Conservation (phyloP, 1,140 invertebrate genomes). For the Conopomorpha cramerella region DNA sequence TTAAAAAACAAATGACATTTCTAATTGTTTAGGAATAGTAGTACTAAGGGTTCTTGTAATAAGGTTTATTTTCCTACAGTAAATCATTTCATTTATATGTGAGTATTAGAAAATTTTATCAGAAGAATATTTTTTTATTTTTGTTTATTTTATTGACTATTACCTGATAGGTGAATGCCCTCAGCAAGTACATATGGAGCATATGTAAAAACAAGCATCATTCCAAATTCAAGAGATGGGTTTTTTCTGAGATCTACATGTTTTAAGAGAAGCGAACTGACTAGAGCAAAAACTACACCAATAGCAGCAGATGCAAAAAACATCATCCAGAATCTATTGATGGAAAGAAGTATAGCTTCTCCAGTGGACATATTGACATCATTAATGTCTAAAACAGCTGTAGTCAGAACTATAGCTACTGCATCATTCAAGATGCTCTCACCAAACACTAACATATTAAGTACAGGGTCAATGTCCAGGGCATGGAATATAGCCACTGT, state of each 20-base stretch:
- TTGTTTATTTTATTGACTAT: too few relatives aligned
- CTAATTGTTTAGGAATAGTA: too few relatives aligned
- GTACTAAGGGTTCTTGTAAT: too few relatives aligned
- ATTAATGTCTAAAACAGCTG: constrained; percentile 80
- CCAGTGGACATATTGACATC: constrained; percentile 73
- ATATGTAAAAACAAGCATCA: constrained; percentile 98
- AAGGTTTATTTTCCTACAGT: too few relatives aligned
- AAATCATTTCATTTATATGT: too few relatives aligned
- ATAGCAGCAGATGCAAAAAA: constrained; percentile 98
- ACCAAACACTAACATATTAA: constrained; percentile 99
- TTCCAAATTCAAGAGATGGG: constrained; percentile 96
- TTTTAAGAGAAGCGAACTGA: constrained; percentile 93
- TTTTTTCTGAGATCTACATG: constrained; percentile 96
- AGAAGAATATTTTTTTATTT: too few relatives aligned
- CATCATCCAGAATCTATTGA: constrained; percentile 94
- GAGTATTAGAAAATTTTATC: too few relatives aligned
- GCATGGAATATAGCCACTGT: constrained; percentile 98
- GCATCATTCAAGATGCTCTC: constrained; percentile 98
- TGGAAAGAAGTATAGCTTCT: constrained; percentile 86
- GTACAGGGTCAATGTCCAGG: constrained; percentile 90
- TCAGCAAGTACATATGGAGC: constrained; percentile 97
- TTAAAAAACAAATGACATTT: too few relatives aligned
- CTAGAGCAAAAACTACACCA: constrained; percentile 92
- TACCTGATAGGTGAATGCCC: constrained; percentile 93
- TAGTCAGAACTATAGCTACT: constrained; percentile 95